Percentiles rank a stretch among this genome's conserved stretches.
These are phyloP conservation scores for Theodoxus fluviatilis DNA, from an alignment of 2,888 invertebrate genomes.

Conservation along the genomic window DNA sequence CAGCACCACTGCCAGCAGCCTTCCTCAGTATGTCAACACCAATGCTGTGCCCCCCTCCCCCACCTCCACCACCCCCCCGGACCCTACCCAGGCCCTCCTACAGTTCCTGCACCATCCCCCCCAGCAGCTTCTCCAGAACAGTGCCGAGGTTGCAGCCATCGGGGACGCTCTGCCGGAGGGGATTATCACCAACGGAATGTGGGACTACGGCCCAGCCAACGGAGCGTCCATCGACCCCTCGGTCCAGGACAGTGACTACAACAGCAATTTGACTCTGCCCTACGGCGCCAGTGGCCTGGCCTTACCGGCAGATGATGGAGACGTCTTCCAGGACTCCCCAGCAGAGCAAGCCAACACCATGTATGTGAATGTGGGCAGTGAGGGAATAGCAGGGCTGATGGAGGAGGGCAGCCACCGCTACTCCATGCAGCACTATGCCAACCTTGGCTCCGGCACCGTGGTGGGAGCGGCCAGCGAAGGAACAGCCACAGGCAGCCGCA, in stretches of 20 bases:
- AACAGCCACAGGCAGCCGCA: no score
- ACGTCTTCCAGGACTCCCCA: no score
- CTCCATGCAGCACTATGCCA: no score
- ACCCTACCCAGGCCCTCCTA: conserved; percentile 15
- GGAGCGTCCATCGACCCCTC: conserved; percentile 26
- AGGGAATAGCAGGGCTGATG: no score
- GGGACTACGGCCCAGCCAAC: not conserved
- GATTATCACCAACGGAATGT: not conserved
- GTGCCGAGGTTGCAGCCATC: not conserved
- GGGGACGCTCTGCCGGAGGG: no score
- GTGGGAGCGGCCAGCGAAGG: no score
- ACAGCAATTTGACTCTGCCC: conserved; percentile 32
- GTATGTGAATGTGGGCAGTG: conserved; percentile 15
- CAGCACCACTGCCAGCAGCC: no score
- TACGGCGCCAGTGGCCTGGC: no score
- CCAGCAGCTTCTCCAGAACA: not conserved
- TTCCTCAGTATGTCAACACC: conserved; percentile 51
- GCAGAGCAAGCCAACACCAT: no score
- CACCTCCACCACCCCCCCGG: not conserved
- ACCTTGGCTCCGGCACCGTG: no score
- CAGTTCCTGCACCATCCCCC: not conserved
- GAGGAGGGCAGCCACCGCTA: no score
- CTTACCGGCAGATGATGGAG: no score
- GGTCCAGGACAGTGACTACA: conserved; percentile 26
- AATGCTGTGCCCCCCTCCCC: not conserved